Evolutionary conservation across 2,888 invertebrate genomes (phyloP), one percentile per base, ranked within the genome.

Genomic region (Brenthis hecate): DNA sequence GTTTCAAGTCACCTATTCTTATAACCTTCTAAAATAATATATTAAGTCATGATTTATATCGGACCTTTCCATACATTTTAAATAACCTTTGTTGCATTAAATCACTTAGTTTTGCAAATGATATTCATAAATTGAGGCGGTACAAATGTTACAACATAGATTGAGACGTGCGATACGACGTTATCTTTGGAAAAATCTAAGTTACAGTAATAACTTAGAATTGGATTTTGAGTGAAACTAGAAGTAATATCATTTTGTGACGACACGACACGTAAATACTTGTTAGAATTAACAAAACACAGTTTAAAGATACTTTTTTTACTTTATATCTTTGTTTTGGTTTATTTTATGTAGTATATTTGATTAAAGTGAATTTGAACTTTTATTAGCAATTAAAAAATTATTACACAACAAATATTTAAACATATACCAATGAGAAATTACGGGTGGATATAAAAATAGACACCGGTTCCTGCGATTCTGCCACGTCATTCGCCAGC

Each of bases 401-500:
- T 28, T 32, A n/a, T 23, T 60, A 50, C 13, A 53, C 13, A 62
- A 53, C 36, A 28, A 53, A 3, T 48, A 13, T 53, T 13, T 32
- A 36, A 53, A 16, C 51, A 32, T 16, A n/a, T 36, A 62, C 36
- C 50, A 6, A 36, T 32, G 53, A 32, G 28, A 60, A 60, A 48
- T 48, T 48, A 60, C n/a, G 28, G 50, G 48, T 62, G 43, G 51
- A 43, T 62, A 53, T 62, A 53, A 53, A 66, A 76, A 77, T 75
- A 74, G 72, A 70, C 70, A 72, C 70, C 76, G 60, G 75, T 75
- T 72, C 69, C 57, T 68, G 70, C 70, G 72, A 83, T 87, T 79
- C 56, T 77, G 90, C 90, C 71, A 14, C 76, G 90, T 92, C 92
- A 92, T 73, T 69, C 70, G 69, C 72, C 79, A 81, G 83, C 80